Base-by-base conservation (phyloP, 2,888 invertebrate genomes). In the Dysmachus trigonus region DNA sequence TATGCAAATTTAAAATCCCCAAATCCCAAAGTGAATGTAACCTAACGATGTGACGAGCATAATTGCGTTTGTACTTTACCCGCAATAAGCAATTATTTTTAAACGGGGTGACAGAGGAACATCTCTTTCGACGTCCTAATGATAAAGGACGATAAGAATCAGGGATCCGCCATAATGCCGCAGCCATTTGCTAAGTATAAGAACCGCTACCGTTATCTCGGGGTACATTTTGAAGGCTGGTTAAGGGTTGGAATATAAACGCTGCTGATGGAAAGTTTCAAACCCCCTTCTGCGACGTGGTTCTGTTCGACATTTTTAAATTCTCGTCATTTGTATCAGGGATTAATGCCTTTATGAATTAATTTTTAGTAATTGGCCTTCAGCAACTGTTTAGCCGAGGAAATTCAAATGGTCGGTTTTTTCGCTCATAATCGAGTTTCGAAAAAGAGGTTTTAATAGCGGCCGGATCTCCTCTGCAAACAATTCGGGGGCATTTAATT, bases 21-120 rank as follows among this genome's bases (percentile, higher is more conserved):
- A 72, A 85, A 85, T 73, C 85, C 85, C 72, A 85, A 73, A 85
- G 73, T 73, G 73, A 85, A 73, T 85, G 85, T 85, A 85, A 73
- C 47, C 73, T 85, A 72, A 85, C 85, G 85, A 85, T 85, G 85
- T 85, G 85, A 85, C 73, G 85, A 85, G 85, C 85, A 85, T 85
- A 85, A 85, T 85, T 85, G 73, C 85, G 85, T 85, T 85, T 85
- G 85, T 85, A 73, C 47, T 85, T 47, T 74, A 47, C 72, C 73
- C 85, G 41, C 85, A 85, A 73, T 85, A 85, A 85, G 72, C 85
- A 85, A 85, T 85, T 73, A 85, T 85, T 73, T 41, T 73, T 85
- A 41, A 73, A 85, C 41, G 74, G 73, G 72, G 85, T 85, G 73
- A 41, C 82, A 86, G 82, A 85, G 85, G 83, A 87, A 85, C 74